Evolutionary conservation across 2,113 vertebrate genomes (phyloP).

Genomic region (Urocynchramus pylzowi): DNA sequence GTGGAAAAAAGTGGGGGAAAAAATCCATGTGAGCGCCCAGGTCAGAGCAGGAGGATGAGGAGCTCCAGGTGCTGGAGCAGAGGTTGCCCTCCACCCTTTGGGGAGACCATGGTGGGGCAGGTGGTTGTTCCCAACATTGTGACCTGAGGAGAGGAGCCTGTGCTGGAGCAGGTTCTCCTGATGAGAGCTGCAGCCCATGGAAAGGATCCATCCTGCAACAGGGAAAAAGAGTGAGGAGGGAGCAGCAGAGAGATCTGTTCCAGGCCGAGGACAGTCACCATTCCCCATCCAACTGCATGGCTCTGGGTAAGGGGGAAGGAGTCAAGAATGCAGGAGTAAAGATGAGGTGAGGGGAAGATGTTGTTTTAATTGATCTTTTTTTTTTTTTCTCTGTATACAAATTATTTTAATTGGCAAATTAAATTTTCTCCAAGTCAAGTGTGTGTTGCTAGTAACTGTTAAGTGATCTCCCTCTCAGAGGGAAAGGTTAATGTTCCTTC

Average conservation of each 20-base stretch:
- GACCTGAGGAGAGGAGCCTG: background rate
- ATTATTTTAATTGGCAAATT: background rate
- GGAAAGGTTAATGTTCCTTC: background rate
- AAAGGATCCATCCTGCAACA: background rate
- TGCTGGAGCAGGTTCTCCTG: background rate
- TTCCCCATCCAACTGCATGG: background rate
- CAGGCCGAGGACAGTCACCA: fast-evolving
- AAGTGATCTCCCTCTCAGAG: background rate
- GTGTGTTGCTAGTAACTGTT: background rate
- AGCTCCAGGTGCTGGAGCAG: background rate
- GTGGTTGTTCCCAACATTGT: background rate
- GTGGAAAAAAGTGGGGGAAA: background rate
- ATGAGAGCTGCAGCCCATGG: background rate
- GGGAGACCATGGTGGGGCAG: background rate
- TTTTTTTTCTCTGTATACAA: background rate
- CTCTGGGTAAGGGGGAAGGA: background rate
- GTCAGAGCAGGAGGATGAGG: background rate
- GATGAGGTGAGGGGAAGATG: background rate
- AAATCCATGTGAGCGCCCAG: background rate
- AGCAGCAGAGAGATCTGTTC: background rate
- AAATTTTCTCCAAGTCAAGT: background rate
- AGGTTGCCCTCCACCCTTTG: background rate
- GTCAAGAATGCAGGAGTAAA: background rate
- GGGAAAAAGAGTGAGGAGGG: background rate
- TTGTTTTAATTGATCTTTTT: background rate